These are phyloP conservation scores for Chorisops tibialis DNA, from an alignment of 2,888 invertebrate species.

Conservation along the genomic window DNA sequence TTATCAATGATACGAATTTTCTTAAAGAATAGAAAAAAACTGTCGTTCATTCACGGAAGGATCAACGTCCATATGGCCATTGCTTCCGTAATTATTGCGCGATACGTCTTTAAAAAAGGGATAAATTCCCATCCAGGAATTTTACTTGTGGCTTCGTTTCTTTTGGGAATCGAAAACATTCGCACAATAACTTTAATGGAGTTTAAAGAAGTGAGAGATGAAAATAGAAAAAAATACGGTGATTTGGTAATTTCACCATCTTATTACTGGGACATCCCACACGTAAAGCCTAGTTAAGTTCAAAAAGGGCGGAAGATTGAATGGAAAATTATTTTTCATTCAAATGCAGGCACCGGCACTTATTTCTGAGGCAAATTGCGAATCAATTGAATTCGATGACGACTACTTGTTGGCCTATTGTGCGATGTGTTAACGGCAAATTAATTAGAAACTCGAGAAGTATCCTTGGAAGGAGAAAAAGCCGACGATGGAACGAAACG, in stretches of 20 bases:
- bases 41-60: conserved; percentile 9
- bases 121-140: no score
- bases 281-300: conserved; percentile 9
- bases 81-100: neutral
- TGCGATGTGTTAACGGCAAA: conserved; percentile 28
- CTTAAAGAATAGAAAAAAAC: neutral
- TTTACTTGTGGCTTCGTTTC: no score
- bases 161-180: no score
- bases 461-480: conserved; percentile 11
- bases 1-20: no score
- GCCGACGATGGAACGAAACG: conserved; percentile 1
- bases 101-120: no score
- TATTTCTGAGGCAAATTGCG: neutral
- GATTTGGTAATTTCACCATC: no score
- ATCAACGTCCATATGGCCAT: neutral
- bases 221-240: no score
- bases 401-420: conserved; percentile 11
- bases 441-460: conserved; percentile 27
- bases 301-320: conserved; percentile 23
- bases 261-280: neutral
- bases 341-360: conserved; percentile 27
- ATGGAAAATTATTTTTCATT: conserved; percentile 24
- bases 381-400: conserved; percentile 23
- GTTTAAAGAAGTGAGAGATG: no score
- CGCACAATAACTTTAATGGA: no score